Percentiles rank a stretch among this genome's conserved stretches.
These are phyloP conservation scores for Bradypodion pumilum DNA, from an alignment of 2,797 vertebrate species.

Conservation along the genomic window DNA sequence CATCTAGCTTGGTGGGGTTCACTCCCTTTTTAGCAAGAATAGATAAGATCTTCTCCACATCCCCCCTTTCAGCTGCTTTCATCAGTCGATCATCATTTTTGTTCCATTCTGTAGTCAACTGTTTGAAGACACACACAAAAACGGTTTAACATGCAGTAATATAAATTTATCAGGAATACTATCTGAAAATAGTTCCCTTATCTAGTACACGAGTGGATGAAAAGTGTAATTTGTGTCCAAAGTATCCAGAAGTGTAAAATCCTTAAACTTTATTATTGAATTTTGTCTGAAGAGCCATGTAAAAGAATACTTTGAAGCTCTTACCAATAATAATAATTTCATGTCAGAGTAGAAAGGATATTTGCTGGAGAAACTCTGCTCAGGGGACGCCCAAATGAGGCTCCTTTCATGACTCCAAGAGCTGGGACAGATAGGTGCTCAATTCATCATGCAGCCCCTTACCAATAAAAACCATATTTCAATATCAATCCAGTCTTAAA, in stretches of 20 bases:
- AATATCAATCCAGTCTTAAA: too few relatives aligned
- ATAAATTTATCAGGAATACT: fast-evolving
- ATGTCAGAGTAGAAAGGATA: too few relatives aligned
- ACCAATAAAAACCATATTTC: too few relatives aligned
- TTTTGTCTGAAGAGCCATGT: not conserved
- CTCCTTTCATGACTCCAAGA: too few relatives aligned
- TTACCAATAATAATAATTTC: too few relatives aligned
- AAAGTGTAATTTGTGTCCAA: not conserved
- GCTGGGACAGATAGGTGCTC: too few relatives aligned
- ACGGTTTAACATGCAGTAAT: not conserved
- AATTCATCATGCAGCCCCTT: too few relatives aligned
- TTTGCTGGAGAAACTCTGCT: too few relatives aligned
- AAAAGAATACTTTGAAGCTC: too few relatives aligned
- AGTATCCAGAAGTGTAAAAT: not conserved
- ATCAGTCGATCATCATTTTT: conserved; percentile 97
- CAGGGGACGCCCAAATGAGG: too few relatives aligned
- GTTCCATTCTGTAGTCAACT: conserved; percentile 94
- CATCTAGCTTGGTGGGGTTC: conserved; percentile 90
- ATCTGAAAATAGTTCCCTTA: not conserved
- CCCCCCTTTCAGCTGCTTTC: conserved; percentile 95
- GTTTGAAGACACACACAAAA: conserved; percentile 14
- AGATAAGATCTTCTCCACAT: conserved; percentile 92
- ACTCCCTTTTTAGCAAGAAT: conserved; percentile 94
- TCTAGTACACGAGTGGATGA: not conserved
- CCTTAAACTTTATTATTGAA: too few relatives aligned